Percentiles rank a stretch among this genome's conserved stretches.
Conservation (phyloP, 2,797 vertebrate species). For the Gephyroberyx darwinii region DNA sequence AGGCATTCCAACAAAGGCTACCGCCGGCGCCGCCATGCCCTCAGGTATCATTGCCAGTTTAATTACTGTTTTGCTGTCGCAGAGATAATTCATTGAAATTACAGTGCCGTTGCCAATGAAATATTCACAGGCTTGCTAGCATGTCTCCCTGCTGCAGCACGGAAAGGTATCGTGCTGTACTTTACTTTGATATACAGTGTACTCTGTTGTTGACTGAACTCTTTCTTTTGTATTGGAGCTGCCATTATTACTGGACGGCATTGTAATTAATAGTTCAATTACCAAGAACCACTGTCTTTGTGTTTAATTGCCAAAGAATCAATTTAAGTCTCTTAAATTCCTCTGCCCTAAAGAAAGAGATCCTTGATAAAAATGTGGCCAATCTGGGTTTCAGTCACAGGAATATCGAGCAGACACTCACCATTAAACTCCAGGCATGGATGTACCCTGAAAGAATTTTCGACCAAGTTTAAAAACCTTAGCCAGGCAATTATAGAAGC, state of each 20-base stretch:
- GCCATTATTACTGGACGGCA: conserved; percentile 50
- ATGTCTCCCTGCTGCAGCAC: conserved; percentile 37
- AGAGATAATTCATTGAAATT: conserved; percentile 77
- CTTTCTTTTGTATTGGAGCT: conserved; percentile 31
- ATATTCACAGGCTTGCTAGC: conserved; percentile 54
- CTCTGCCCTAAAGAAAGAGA: conserved; percentile 38
- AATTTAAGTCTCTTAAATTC: conserved; percentile 37
- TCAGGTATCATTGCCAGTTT: conserved; percentile 64
- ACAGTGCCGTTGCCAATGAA: conserved; percentile 57
- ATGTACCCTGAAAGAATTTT: conserved; percentile 37
- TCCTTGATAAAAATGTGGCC: conserved; percentile 45
- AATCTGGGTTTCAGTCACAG: conserved; percentile 56
- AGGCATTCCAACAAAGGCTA: conserved; percentile 38
- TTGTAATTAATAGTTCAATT: conserved; percentile 75
- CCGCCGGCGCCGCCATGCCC: conserved; percentile 34
- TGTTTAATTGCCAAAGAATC: conserved; percentile 73
- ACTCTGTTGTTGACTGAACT: conserved; percentile 39
- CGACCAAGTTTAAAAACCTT: conserved; percentile 32
- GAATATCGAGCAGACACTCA: conserved; percentile 51
- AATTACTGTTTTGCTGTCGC: conserved; percentile 74
- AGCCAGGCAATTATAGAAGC: conserved; percentile 43
- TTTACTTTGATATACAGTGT: conserved; percentile 36
- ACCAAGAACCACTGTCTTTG: conserved; percentile 49
- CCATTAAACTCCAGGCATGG: conserved; percentile 54
- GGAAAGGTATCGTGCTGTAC: conserved; percentile 42